A percentile compares a stretch with the other conserved stretches of the same genome.
Conservation (phyloP, 2,113 vertebrate species). For the Sinocyclocheilus maitianheensis region DNA sequence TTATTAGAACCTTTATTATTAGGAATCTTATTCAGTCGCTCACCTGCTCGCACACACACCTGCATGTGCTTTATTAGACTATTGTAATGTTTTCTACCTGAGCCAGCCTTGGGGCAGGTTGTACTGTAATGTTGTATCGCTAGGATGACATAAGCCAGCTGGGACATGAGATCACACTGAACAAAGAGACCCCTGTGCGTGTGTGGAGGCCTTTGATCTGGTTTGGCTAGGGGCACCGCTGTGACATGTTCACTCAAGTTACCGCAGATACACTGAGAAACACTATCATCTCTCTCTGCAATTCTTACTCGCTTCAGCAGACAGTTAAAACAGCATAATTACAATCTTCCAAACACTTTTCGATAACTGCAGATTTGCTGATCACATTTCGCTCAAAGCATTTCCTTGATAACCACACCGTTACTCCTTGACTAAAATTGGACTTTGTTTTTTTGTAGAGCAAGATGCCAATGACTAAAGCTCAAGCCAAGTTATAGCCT, state of each 20-base stretch:
- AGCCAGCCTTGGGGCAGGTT: conserved; percentile 40
- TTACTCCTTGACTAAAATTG: background rate
- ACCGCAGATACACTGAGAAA: background rate
- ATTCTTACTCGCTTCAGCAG: background rate
- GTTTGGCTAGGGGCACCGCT: conserved; percentile 36
- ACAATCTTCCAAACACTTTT: background rate
- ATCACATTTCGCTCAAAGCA: background rate
- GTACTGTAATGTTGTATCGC: conserved; percentile 37
- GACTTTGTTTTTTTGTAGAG: background rate
- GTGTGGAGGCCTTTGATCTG: conserved; percentile 30
- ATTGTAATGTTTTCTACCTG: conserved; percentile 32
- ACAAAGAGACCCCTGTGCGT: conserved; percentile 34
- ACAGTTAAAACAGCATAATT: conserved; percentile 6
- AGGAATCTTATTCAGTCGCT: background rate
- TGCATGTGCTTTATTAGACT: conserved; percentile 41
- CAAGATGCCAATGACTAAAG: background rate
- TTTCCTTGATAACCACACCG: background rate
- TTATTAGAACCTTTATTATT: background rate
- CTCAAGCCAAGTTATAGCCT: background rate
- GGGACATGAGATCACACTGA: conserved; percentile 50
- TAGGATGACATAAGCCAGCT: conserved; percentile 52
- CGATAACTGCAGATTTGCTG: background rate
- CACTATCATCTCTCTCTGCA: background rate
- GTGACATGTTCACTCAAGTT: conserved; percentile 26
- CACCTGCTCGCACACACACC: conserved; percentile 44